phyloP scores from a whole-genome alignment of 2,113 vertebrate genomes.

The Cebidichthys violaceus region DNA sequence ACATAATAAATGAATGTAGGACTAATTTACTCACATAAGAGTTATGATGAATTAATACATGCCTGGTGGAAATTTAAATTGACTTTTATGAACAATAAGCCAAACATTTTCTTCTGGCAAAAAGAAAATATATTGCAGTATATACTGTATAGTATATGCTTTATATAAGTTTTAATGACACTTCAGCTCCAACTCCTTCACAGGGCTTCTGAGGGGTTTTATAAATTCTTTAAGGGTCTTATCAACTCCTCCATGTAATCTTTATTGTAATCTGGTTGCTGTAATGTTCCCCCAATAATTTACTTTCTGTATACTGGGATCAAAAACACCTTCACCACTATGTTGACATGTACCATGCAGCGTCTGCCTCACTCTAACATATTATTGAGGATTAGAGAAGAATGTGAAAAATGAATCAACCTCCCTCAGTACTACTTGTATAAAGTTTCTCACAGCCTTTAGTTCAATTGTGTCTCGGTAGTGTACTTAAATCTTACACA shows the following conservation, averaged over 20 bases:
- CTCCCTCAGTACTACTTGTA: not conserved
- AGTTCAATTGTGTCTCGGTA: not conserved
- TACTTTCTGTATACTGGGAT: not conserved
- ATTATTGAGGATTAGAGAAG: not conserved
- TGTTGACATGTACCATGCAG: not conserved
- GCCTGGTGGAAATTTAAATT: not conserved
- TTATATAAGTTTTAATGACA: not conserved
- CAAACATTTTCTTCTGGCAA: not conserved
- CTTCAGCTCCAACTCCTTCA: not conserved
- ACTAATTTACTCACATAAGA: not conserved
- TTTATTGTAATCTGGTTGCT: not conserved
- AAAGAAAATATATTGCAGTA: not conserved
- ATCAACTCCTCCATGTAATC: not conserved
- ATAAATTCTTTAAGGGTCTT: not conserved
- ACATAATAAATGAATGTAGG: not conserved
- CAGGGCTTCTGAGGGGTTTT: not conserved
- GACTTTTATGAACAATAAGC: not conserved
- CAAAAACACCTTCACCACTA: not conserved
- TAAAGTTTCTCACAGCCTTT: not conserved
- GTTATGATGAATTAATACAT: not conserved
- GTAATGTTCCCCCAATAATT: no score
- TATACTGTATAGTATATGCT: no score
- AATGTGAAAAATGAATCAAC: not conserved
- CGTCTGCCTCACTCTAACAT: not conserved
- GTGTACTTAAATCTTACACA: slow-evolving; percentile 5